These are phyloP conservation scores for Nasua narica DNA, from an alignment of 2,797 vertebrate species.

Conservation along the genomic window DNA sequence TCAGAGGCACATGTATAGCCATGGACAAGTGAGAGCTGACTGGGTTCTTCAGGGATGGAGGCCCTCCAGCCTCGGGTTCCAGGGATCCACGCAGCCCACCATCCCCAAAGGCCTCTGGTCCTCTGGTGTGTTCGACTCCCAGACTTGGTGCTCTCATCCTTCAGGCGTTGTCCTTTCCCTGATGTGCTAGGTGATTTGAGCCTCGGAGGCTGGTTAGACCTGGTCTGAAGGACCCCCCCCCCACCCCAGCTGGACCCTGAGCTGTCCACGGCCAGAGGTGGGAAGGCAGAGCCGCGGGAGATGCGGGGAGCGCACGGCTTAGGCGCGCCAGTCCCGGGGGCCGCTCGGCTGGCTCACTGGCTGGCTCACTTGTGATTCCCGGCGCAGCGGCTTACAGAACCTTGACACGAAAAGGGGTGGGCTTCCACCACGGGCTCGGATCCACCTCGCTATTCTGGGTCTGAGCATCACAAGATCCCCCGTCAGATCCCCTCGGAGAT, in stretches of 20 bases:
- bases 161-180: background rate
- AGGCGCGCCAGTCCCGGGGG: fast-evolving
- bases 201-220: background rate
- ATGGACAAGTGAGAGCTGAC: background rate
- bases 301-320: background rate
- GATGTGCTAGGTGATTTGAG: background rate
- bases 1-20: background rate
- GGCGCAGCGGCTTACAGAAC: background rate
- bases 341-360: background rate
- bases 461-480: background rate
- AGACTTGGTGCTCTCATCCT: background rate
- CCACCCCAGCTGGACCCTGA: background rate
- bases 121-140: fast-evolving
- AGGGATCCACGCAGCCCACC: background rate
- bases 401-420: background rate
- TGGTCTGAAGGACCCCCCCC: background rate
- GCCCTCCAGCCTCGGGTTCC: background rate
- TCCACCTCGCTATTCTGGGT: background rate
- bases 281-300: background rate
- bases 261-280: background rate
- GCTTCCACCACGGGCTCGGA: background rate
- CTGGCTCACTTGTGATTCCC: background rate
- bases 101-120: background rate
- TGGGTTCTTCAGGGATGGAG: background rate
- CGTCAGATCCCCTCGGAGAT: background rate